These are phyloP conservation scores for Pseudocheirus occidentalis DNA, from an alignment of 2,797 vertebrate genomes.

Conservation along the genomic window DNA sequence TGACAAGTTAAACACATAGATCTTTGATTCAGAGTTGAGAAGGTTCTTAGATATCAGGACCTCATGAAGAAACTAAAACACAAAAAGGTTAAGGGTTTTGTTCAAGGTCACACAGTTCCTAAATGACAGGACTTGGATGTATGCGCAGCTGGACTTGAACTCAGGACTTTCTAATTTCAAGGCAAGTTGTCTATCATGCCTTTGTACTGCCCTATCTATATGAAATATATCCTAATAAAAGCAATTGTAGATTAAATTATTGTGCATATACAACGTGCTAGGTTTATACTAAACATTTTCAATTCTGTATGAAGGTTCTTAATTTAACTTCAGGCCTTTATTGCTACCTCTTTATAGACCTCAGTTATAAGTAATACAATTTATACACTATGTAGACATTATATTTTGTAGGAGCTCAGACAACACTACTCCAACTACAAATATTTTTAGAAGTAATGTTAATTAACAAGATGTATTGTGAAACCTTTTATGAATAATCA, in stretches of 20 bases:
- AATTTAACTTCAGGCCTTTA: neutral
- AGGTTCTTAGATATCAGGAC: neutral
- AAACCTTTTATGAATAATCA: neutral
- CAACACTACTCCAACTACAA: neutral
- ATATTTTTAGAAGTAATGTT: constrained; percentile 4
- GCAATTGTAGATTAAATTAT: neutral
- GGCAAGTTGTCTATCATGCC: neutral
- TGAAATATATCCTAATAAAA: constrained; percentile 20
- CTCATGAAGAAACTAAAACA: neutral
- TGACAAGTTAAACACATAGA: neutral
- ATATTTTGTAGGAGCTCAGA: neutral
- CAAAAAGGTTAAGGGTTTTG: neutral
- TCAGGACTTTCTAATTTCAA: neutral
- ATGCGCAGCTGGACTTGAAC: neutral
- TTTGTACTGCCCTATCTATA: neutral
- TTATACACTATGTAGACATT: neutral
- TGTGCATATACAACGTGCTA: neutral
- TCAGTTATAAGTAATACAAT: constrained; percentile 17
- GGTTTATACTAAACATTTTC: neutral
- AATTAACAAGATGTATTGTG: neutral
- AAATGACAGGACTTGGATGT: neutral
- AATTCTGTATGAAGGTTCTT: neutral
- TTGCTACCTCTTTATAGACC: neutral
- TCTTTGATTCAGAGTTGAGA: neutral
- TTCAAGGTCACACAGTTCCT: neutral